Base-by-base conservation (phyloP, 35 echinoderm and acorn worm genomes). In the Amphiura filiformis region DNA sequence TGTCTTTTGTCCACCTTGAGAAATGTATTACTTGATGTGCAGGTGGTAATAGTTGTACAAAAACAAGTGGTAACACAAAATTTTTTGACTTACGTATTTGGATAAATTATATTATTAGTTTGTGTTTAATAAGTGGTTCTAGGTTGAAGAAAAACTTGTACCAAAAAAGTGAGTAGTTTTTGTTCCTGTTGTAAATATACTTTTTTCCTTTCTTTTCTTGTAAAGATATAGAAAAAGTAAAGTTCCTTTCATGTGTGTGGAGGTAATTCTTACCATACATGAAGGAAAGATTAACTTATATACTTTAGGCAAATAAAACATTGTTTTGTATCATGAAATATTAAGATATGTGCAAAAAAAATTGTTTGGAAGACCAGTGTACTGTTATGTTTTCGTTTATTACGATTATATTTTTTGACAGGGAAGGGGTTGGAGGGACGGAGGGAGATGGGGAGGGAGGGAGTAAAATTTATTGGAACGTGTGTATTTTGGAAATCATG, bases 261-360 rank as follows among this genome's bases (percentile, higher is more conserved):
- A 49, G 7, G 34, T 49, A 49, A 35, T 83, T 83, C 56, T 49
- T 64, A 65, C 37, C 33, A 52, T 52, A 26, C 26, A 42, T 41
- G 37, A 85, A 85, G 44, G 35, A 39, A 82, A 64, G 31, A 47
- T 64, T 31, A 38, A 85, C 23, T 31, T 37, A 65, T 85, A 65
- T 36, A 65, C 47, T 85, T n/a, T n/a, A n/a, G n/a, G n/a, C n/a
- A n/a, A n/a, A 85, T 18, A 70, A 61, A 85, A 52, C 14, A 78
- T 35, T n/a, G 39, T 32, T 28, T 35, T 35, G 39, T 36, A 81
- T 39, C 32, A 37, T 0, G 64, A 57, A 28, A 28, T 85, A 33
- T 70, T 37, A 64, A 65, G 40, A 47, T 83, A 49, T 40, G 49
- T 57, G 57, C 52, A 84, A 57, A 32, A 65, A 37, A 36, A 85